Base-by-base conservation (phyloP, 2,113 vertebrate genomes). In the Myocastor coypus region DNA sequence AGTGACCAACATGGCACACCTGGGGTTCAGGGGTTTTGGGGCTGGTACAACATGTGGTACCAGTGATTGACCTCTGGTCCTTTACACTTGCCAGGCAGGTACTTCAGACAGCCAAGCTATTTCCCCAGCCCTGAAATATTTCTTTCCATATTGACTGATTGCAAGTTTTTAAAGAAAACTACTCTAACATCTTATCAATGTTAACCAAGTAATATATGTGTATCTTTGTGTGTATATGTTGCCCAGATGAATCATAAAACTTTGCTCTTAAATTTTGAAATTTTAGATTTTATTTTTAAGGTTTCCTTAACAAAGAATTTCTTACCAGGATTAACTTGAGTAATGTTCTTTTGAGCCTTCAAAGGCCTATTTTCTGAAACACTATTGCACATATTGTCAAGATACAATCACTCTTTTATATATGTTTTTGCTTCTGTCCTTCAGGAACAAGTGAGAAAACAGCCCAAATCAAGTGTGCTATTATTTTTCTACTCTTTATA, bases 131-230 rank as follows among this genome's bases (percentile, higher is more conserved):
- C 46, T 5, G 46, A 46, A 46, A 46, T 46, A 46, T 46, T 46
- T 73, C 83, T 37, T 52, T 71, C 19, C 83, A 7, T 82, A 50
- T 75, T 77, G 50, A 61, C 66, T 63, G 40, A 69, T 34, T 96
- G 94, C 73, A 75, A 75, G 50, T 89, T 92, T 91, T 94, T 92
- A 69, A 89, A 92, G 68, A 57, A 86, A 82, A 69, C 46, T 94
- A 82, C 92, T 24, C 34, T 63, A 69, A 77, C 50, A 69, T 63
- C 46, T 88, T 87, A 28, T 88, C 28, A 89, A n/a, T 91, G 28
- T 89, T 30, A 86, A 68, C 46, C 46, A 64, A 17, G 13, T 66
- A 78, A 71, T 94, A 28, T 68, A 20, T 59, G 34, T 83, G 46
- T 50, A 22, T 61, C 32, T 87, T 83, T 46, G 24, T 84, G 11